Evolutionary conservation across 37 sponge, comb jelly and placozoan species (phyloP).

Genomic region (Diacarnus erythraeanus): DNA sequence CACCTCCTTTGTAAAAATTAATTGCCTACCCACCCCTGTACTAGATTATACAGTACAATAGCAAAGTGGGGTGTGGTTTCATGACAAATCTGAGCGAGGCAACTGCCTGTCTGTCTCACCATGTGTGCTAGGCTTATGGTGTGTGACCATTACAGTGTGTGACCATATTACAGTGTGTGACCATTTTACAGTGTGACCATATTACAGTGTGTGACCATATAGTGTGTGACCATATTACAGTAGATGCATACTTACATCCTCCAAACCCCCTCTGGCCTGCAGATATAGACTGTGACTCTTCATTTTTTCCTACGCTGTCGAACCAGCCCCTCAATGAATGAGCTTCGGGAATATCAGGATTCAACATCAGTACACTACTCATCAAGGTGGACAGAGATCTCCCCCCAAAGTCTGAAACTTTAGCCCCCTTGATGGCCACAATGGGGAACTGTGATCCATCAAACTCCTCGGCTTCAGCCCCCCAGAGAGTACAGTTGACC

Average conservation of each 20-base stretch:
- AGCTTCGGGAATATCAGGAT: conserved; percentile 81
- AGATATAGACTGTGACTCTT: conserved; percentile 61
- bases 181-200: too few species aligned
- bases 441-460: conserved; percentile 64
- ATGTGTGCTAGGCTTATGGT: too few species aligned
- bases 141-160: neutral
- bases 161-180: too few species aligned
- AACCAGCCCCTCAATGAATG: conserved; percentile 85
- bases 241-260: conserved; percentile 22
- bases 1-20: too few species aligned
- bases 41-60: too few species aligned
- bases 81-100: too few species aligned
- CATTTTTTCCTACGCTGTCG: conserved; percentile 68
- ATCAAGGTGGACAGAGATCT: conserved; percentile 48
- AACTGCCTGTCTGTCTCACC: too few species aligned
- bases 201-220: too few species aligned
- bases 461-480: conserved; percentile 78
- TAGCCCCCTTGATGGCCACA: conserved; percentile 82
- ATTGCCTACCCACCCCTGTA: too few species aligned
- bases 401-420: conserved; percentile 90
- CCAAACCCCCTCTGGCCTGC: conserved; percentile 17
- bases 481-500: conserved; percentile 82
- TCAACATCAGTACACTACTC: conserved; percentile 30
- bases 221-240: too few species aligned
- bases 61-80: too few species aligned